A percentile compares a stretch with the other conserved stretches of the same genome.
phyloP scores from a whole-genome alignment of 1,140 invertebrate species.

The Drosophila bipectinata region DNA sequence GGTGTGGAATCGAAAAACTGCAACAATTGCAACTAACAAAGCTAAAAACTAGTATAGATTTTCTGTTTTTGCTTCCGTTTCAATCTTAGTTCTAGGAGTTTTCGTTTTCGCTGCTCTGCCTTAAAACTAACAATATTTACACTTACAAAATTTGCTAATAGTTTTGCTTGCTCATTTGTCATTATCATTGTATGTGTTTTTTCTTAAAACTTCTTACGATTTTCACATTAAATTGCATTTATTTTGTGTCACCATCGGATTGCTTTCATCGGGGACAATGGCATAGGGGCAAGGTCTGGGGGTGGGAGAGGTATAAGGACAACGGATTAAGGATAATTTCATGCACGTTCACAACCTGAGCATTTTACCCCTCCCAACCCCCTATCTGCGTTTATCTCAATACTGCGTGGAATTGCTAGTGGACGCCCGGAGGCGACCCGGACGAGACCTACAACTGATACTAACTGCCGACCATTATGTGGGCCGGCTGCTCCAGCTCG shows the following conservation, averaged over 20 bases:
- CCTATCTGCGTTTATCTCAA: conserved; percentile 37
- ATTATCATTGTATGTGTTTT: conserved; percentile 37
- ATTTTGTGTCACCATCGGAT: conserved; percentile 41
- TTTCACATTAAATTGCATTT: conserved; percentile 63
- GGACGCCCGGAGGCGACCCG: conserved; percentile 43
- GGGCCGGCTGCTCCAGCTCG: conserved; percentile 81
- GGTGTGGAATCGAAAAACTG: conserved; percentile 72
- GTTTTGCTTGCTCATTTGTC: conserved; percentile 59
- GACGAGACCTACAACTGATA: conserved; percentile 79
- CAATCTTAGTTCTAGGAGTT: conserved; percentile 67
- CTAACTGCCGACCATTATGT: conserved; percentile 84
- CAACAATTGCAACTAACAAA: conserved; percentile 82
- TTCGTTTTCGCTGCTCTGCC: conserved; percentile 36
- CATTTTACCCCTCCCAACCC: conserved; percentile 42
- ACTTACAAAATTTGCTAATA: conserved; percentile 80
- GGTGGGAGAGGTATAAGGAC: conserved; percentile 6
- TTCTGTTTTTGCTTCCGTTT: conserved; percentile 42
- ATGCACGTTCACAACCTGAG: conserved; percentile 78
- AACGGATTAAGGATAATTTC: conserved; percentile 24
- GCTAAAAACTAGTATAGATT: conserved; percentile 64
- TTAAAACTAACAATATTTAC: conserved; percentile 70
- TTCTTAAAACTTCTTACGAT: conserved; percentile 19
- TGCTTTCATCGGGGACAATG: conserved; percentile 31
- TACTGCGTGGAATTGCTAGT: conserved; percentile 72
- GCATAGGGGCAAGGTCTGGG: conserved; percentile 6